Conservation (phyloP, 2,113 vertebrate species). For the Puntigrus tetrazona region DNA sequence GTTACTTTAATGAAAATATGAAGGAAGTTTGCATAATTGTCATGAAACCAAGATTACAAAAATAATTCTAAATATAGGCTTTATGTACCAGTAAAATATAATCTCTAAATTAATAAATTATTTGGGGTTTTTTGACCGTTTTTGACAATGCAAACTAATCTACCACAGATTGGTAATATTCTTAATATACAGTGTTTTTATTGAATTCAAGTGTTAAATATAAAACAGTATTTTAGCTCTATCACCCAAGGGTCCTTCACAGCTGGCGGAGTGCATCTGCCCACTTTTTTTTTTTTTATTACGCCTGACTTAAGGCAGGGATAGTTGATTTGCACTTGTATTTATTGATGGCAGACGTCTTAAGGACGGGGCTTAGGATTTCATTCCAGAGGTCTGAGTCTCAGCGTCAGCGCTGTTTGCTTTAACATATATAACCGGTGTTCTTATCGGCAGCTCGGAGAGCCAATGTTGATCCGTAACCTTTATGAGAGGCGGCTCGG, state of each 20-base stretch:
- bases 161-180: not conserved
- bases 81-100: not conserved
- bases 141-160: too few relatives aligned
- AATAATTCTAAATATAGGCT: not conserved
- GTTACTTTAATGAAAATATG: not conserved
- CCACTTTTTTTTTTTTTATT: not conserved
- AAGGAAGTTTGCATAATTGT: not conserved
- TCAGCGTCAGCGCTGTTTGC: not conserved
- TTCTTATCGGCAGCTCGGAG: conserved; percentile 21
- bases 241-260: not conserved
- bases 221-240: too few relatives aligned
- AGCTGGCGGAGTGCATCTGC: not conserved
- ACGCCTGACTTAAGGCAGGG: not conserved
- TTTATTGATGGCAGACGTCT: conserved; percentile 14
- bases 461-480: conserved; percentile 29
- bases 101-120: not conserved
- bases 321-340: conserved; percentile 7
- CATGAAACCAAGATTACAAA: not conserved
- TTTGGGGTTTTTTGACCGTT: too few relatives aligned
- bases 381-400: not conserved
- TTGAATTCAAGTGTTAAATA: not conserved
- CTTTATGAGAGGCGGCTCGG: not conserved
- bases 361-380: conserved; percentile 5
- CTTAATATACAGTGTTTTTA: not conserved
- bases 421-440: not conserved